These are phyloP conservation scores for Geotrypetes seraphini DNA, from an alignment of 2,797 vertebrate genomes.

Conservation along the genomic window DNA sequence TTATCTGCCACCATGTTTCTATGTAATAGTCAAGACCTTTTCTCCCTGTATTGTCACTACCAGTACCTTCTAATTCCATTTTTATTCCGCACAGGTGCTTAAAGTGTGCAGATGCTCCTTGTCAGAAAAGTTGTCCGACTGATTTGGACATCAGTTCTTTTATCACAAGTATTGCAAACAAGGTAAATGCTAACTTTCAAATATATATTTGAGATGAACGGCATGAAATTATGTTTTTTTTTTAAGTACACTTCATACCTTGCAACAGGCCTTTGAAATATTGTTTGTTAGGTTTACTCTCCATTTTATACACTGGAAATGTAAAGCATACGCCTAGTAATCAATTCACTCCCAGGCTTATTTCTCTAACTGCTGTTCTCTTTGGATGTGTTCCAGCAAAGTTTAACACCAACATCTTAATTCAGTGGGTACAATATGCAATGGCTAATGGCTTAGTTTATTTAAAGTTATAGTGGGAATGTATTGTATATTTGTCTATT, in stretches of 20 bases:
- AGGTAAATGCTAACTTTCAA: conserved; percentile 54
- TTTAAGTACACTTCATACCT: too few species aligned
- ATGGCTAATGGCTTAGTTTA: background rate
- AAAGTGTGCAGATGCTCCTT: conserved; percentile 89
- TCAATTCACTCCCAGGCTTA: background rate
- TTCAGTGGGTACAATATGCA: background rate
- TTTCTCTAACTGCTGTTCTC: background rate
- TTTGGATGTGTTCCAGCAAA: conserved; percentile 1
- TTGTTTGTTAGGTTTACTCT: too few species aligned
- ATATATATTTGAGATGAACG: background rate
- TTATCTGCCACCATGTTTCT: too few species aligned
- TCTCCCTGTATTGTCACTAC: too few species aligned
- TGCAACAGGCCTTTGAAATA: too few species aligned
- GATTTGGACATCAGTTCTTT: conserved; percentile 90
- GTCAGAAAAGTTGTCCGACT: conserved; percentile 94
- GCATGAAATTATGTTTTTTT: too few species aligned
- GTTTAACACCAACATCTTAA: background rate
- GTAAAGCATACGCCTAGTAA: too few species aligned
- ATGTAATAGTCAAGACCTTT: too few species aligned
- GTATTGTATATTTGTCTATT: background rate
- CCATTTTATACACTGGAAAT: too few species aligned
- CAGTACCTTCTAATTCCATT: conserved; percentile 13
- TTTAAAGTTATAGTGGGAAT: background rate
- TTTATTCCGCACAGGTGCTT: conserved; percentile 65
- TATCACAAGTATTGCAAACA: conserved; percentile 87